phyloP scores from a whole-genome alignment of 2,113 vertebrate species.

The Ptilonorhynchus violaceus region DNA sequence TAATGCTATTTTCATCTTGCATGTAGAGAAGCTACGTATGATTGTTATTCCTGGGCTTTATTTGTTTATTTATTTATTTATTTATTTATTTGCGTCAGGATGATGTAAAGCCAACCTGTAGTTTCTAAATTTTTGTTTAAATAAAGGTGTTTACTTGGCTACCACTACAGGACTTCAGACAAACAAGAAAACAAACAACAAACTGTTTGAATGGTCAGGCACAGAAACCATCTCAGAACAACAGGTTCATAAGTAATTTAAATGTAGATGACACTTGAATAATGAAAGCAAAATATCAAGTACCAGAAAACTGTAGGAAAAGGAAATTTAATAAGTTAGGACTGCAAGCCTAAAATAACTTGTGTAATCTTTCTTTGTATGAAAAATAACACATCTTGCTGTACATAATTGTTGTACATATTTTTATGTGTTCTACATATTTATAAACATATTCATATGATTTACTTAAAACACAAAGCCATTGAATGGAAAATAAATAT shows the following conservation, averaged over 20 bases:
- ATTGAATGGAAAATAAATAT: neutral
- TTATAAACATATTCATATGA: neutral
- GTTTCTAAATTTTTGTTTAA: neutral
- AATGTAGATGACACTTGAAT: neutral
- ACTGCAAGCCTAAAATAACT: neutral
- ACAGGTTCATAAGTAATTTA: neutral
- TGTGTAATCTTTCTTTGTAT: neutral
- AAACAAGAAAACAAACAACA: neutral
- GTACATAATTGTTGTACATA: neutral
- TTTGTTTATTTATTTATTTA: too few relatives aligned
- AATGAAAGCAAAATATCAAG: neutral
- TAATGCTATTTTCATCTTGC: neutral
- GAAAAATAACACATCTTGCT: neutral
- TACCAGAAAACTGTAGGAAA: neutral
- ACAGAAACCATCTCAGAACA: neutral
- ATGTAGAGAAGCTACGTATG: neutral
- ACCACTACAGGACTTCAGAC: neutral
- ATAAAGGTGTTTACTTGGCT: neutral
- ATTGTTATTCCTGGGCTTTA: neutral
- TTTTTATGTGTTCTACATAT: neutral
- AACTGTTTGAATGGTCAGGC: neutral
- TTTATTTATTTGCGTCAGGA: neutral
- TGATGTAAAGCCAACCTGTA: neutral
- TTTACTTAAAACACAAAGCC: neutral
- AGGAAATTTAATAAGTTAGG: neutral